phyloP scores from a whole-genome alignment of 2,888 invertebrate genomes.

The Tetrapedia diversipes region DNA sequence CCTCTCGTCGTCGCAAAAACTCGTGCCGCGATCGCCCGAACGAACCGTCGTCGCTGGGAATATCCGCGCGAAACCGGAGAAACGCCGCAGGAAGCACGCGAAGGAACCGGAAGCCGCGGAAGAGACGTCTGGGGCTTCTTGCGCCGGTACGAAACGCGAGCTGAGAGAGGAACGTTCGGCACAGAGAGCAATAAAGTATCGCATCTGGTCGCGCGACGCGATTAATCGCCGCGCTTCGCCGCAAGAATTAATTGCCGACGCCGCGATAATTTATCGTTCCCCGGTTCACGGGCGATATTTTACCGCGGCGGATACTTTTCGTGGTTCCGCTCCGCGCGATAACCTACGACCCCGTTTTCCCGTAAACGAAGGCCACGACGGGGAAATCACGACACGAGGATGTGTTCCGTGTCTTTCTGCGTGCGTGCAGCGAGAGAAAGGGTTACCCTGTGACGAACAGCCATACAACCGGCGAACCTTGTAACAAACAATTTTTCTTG shows the following conservation, averaged over 20 bases:
- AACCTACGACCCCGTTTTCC: constrained; percentile 57
- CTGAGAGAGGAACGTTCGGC: constrained; percentile 42
- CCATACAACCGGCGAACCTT: no score
- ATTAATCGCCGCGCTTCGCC: constrained; percentile 60
- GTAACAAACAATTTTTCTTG: no score
- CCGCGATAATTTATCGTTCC: constrained; percentile 62
- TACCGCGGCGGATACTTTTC: constrained; percentile 58
- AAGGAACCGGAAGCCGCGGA: constrained; percentile 21
- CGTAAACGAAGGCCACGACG: constrained; percentile 22
- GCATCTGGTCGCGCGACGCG: constrained; percentile 63
- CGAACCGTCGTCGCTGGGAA: background rate
- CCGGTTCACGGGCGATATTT: constrained; percentile 61
- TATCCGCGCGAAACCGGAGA: background rate
- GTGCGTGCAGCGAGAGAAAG: no score
- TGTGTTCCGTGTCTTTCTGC: constrained; percentile 7
- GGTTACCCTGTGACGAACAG: no score
- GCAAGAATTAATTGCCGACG: constrained; percentile 65
- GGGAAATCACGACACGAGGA: constrained; percentile 23
- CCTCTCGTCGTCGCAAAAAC: background rate
- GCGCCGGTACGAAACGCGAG: constrained; percentile 22
- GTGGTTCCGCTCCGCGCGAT: constrained; percentile 51
- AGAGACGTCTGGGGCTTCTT: constrained; percentile 18
- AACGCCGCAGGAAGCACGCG: background rate
- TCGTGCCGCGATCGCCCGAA: no score
- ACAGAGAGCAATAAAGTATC: constrained; percentile 59